Evolutionary conservation across 2,797 vertebrate genomes (phyloP).

Genomic region (Pempheris klunzingeri): DNA sequence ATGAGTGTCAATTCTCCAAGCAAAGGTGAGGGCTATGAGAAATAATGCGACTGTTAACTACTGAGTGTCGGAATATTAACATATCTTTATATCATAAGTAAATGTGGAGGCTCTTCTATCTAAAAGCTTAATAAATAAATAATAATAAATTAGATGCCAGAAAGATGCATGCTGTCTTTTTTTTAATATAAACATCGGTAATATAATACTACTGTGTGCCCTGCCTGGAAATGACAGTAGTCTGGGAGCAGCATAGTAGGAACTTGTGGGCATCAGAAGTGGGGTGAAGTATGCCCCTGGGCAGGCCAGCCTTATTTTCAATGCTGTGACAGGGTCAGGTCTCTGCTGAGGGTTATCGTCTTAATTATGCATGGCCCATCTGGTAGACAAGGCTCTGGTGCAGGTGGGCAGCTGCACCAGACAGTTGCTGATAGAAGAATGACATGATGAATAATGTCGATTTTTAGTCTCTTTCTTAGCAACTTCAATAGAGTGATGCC

Average conservation of each 20-base stretch:
- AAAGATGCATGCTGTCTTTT: no score
- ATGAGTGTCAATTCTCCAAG: background rate
- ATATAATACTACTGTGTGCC: conserved; percentile 7
- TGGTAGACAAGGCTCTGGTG: conserved; percentile 64
- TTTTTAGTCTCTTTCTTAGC: conserved; percentile 13
- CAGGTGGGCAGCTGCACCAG: conserved; percentile 66
- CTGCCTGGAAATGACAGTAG: conserved; percentile 8
- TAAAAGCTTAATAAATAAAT: background rate
- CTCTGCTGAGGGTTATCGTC: conserved; percentile 72
- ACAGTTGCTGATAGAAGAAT: conserved; percentile 60
- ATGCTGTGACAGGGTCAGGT: conserved; percentile 71
- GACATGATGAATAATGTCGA: conserved; percentile 51
- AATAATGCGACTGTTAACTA: background rate
- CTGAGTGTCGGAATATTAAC: background rate
- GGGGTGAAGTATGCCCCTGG: conserved; percentile 61
- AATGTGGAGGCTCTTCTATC: background rate
- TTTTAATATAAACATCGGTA: no score
- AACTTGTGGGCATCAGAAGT: conserved; percentile 45
- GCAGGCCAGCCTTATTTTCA: conserved; percentile 66
- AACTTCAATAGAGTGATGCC: conserved; percentile 24
- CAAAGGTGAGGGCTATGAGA: background rate
- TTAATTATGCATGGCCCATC: conserved; percentile 81
- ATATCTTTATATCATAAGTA: background rate
- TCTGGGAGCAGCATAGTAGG: conserved; percentile 26
- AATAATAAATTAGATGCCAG: no score